phyloP scores from a whole-genome alignment of 2,888 invertebrate genomes.

The Hydropsyche betteni region DNA sequence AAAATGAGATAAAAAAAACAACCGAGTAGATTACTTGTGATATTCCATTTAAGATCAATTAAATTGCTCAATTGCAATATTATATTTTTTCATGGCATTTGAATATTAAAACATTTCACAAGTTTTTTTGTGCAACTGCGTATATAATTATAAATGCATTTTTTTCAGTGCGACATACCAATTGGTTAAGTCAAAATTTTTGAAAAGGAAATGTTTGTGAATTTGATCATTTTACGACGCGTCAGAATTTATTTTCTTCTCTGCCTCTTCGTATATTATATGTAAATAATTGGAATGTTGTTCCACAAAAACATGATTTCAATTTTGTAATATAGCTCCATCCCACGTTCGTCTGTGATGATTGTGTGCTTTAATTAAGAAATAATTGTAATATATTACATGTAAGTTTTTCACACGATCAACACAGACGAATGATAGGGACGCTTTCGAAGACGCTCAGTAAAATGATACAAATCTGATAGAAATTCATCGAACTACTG shows the following conservation, averaged over 20 bases:
- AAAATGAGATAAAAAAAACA: too few species aligned
- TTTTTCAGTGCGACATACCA: slow-evolving; percentile 14
- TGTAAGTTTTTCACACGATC: not conserved
- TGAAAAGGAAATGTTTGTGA: slow-evolving; percentile 4
- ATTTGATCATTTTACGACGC: slow-evolving; percentile 24
- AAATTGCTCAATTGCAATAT: not conserved
- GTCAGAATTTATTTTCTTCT: not conserved
- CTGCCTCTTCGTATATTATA: not conserved
- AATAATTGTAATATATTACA: slow-evolving; percentile 21
- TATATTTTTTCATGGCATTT: too few species aligned
- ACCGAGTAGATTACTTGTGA: not conserved
- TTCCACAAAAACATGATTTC: too few species aligned
- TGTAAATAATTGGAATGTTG: not conserved
- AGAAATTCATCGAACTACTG: not conserved
- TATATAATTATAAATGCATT: slow-evolving; percentile 8
- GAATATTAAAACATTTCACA: too few species aligned
- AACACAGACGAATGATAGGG: not conserved
- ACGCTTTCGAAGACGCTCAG: not conserved
- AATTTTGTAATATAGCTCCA: slow-evolving; percentile 10
- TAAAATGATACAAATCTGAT: slow-evolving; percentile 5
- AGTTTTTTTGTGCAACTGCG: too few species aligned
- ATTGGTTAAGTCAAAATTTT: not conserved
- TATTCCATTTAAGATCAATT: not conserved
- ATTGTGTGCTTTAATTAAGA: slow-evolving; percentile 21
- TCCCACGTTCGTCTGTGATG: slow-evolving; percentile 4